phyloP scores from a whole-genome alignment of 2,113 vertebrate species.

The Cathartes aura region DNA sequence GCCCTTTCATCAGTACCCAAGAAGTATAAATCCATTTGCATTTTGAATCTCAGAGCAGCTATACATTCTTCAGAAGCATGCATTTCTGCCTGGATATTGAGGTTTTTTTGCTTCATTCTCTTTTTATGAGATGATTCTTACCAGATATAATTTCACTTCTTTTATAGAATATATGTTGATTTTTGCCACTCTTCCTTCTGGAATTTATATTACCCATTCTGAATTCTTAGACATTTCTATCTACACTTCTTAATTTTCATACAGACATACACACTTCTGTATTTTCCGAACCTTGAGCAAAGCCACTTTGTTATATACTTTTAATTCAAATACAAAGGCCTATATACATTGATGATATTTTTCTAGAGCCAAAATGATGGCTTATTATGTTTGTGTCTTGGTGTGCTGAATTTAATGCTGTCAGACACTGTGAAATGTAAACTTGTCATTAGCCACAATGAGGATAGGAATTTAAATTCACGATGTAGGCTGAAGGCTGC shows the following conservation, averaged over 20 bases:
- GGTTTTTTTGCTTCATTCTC: background rate
- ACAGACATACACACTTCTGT: background rate
- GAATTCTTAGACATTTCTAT: background rate
- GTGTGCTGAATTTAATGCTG: conserved; percentile 11
- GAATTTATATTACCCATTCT: background rate
- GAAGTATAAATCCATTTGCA: background rate
- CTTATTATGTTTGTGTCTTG: background rate
- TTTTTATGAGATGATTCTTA: background rate
- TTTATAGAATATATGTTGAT: background rate
- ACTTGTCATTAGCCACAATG: conserved; percentile 7
- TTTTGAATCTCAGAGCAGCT: background rate
- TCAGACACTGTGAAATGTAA: conserved; percentile 35
- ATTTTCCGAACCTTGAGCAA: background rate
- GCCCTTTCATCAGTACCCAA: background rate
- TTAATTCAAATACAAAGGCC: background rate
- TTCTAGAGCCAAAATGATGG: background rate
- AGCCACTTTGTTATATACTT: background rate
- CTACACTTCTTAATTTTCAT: background rate
- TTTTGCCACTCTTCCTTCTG: background rate
- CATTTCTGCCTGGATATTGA: background rate
- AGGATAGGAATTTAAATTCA: conserved; percentile 11
- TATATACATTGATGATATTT: background rate
- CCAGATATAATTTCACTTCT: background rate
- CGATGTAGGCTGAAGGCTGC: background rate
- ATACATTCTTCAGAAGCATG: background rate